Percentiles rank a stretch among this genome's conserved stretches.
Evolutionary conservation across 2,797 vertebrate species (phyloP).

Genomic region (Gallinago solitaria): DNA sequence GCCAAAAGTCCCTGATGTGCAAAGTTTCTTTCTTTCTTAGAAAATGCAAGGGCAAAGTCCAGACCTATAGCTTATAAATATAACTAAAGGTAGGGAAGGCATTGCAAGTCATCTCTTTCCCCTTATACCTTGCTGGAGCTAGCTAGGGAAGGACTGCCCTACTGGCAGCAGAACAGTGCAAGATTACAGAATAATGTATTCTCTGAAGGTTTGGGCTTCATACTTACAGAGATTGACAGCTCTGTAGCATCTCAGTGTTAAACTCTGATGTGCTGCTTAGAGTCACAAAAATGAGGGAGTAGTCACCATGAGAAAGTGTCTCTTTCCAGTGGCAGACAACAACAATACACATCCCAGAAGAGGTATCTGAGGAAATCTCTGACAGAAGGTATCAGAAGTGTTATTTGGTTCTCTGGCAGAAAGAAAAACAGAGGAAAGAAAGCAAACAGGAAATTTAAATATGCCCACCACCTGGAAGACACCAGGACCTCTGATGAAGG

Average conservation of each 20-base stretch:
- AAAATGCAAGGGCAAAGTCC: accelerated
- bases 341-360: neutral
- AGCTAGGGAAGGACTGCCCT: neutral
- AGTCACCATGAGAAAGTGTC: neutral
- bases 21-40: neutral
- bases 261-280: neutral
- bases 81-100: neutral
- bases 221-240: accelerated
- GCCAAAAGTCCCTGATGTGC: neutral
- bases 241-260: neutral
- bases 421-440: neutral
- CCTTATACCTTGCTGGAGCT: neutral
- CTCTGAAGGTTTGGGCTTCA: neutral
- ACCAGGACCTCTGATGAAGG: neutral
- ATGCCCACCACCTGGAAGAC: no score
- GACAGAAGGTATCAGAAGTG: neutral
- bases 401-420: neutral
- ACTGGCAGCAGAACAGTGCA: neutral
- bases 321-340: neutral
- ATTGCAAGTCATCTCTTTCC: neutral
- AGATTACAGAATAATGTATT: neutral
- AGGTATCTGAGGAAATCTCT: neutral
- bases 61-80: neutral
- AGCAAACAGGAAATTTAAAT: neutral
- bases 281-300: neutral